phyloP scores from a whole-genome alignment of 2,888 invertebrate species.

The Orthosia cruda region DNA sequence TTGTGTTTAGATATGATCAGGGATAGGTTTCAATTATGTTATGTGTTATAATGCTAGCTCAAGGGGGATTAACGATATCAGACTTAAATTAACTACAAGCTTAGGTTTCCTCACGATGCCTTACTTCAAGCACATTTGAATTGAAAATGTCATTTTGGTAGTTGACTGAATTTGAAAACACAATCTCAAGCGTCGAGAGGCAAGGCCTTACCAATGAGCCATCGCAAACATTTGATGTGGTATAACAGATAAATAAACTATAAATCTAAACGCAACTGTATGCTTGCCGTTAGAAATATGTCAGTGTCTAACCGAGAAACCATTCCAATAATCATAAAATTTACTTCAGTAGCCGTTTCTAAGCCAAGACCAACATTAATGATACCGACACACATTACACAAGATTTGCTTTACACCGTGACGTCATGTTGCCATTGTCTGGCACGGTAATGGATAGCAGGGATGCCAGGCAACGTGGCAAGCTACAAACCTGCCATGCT shows the following conservation, averaged over 20 bases:
- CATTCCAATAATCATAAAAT: neutral
- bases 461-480: slow-evolving; percentile 30
- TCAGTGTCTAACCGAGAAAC: neutral
- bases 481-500: slow-evolving; percentile 42
- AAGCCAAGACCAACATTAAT: slow-evolving; percentile 46
- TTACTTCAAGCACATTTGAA: too few species aligned
- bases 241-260: neutral
- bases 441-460: slow-evolving; percentile 27
- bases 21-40: neutral
- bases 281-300: neutral
- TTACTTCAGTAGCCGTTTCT: slow-evolving; percentile 15
- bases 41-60: too few species aligned
- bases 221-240: too few species aligned
- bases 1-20: neutral
- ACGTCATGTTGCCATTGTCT: slow-evolving; percentile 43
- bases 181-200: too few species aligned
- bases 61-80: too few species aligned
- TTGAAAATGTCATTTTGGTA: too few species aligned
- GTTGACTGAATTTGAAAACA: too few species aligned
- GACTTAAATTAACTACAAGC: too few species aligned
- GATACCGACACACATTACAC: slow-evolving; percentile 28
- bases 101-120: too few species aligned
- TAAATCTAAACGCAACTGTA: neutral
- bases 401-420: slow-evolving; percentile 34
- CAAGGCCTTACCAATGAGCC: too few species aligned